Conservation (phyloP, 92 coral and sea anemone genomes). For the Metridium senile region DNA sequence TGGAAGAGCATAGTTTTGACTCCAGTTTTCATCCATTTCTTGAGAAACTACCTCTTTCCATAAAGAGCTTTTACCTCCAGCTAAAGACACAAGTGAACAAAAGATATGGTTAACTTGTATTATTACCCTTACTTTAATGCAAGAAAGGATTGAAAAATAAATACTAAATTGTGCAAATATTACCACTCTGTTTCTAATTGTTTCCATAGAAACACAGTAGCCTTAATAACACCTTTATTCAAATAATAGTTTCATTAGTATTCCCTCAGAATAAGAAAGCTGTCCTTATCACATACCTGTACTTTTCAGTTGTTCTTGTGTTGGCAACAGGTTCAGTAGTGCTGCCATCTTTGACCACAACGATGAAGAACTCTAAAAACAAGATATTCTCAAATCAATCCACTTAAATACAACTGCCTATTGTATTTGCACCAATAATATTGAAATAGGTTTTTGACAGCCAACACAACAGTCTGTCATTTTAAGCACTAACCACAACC, state of each 20-base stretch:
- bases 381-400: neutral
- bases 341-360: conserved; percentile 89
- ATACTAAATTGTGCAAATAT: no score
- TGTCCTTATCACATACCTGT: conserved; percentile 59
- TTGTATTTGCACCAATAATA: no score
- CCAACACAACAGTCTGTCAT: no score
- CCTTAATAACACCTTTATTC: no score
- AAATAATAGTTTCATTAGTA: no score
- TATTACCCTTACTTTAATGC: neutral
- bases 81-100: neutral
- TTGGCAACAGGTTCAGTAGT: conserved; percentile 72
- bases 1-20: conserved; percentile 83
- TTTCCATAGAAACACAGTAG: no score
- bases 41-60: conserved; percentile 76
- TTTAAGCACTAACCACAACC: no score
- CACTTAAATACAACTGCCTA: no score
- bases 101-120: neutral
- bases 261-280: no score
- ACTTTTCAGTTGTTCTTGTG: conserved; percentile 60
- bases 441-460: no score
- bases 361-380: conserved; percentile 77
- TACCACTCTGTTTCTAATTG: no score
- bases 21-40: conserved; percentile 84
- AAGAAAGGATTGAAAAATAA: no score
- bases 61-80: conserved; percentile 29